Base-by-base conservation (phyloP, 2,113 vertebrate genomes). In the Himantopus leucocephalus region DNA sequence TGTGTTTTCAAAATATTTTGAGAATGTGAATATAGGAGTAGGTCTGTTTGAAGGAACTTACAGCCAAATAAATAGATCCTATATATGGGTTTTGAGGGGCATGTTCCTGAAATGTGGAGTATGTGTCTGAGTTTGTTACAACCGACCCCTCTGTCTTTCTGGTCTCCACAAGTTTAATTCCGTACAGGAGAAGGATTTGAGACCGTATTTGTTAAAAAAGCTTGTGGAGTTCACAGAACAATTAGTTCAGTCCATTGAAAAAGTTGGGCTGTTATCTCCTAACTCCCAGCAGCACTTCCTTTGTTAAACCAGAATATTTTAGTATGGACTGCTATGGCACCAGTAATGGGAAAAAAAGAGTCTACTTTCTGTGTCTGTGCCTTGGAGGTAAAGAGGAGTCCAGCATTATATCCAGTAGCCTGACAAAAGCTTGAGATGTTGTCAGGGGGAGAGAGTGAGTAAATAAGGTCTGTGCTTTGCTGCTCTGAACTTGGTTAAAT, bases 151-250 rank as follows among this genome's bases (percentile, higher is more conserved):
- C 86, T 71, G 0, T 27, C 48, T 89, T 58, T 67, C 37, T 75
- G 62, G 23, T 87, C n/a, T 68, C 19, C 1, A 1, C 22, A 78
- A 70, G 19, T 55, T 75, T 63, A 75, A 67, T 68, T 91, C 17
- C 26, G 13, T 68, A 39, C 7, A n/a, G 52, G 17, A 18, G 5
- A 62, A 47, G 20, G 53, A 68, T 72, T 55, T 89, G 72, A 83
- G 67, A 59, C 67, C 0, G 0, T 48, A 2, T 59, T 55, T 60
- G 8, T 74, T 83, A 34, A 24, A 74, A 82, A 67, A 62, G 2
- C 19, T 72, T 62, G 4, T 45, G 18, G 16, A 35, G 20, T 75
- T 82, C 26, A 56, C 62, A 19, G 35, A 88, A 45, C 23, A 78
- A 68, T 55, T 82, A 85, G 19, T 85, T 82, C 32, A 37, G 72